Conservation (phyloP, 2,113 vertebrate genomes). For the Hippoglossus stenolepis region DNA sequence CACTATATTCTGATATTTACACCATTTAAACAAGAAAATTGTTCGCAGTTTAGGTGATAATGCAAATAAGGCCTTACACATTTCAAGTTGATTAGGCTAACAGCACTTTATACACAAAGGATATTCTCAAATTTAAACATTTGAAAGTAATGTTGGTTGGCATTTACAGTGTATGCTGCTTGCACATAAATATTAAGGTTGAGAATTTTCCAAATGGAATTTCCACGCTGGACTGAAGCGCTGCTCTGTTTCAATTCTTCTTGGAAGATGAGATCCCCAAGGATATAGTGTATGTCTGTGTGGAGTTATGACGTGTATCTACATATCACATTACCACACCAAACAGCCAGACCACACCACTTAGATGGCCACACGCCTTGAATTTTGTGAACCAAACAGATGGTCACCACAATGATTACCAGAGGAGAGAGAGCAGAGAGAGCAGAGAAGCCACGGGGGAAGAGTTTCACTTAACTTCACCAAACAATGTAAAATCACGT, state of each 20-base stretch:
- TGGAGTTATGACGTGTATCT: slow-evolving; percentile 15
- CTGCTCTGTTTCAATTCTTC: not conserved
- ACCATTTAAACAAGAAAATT: too few species aligned
- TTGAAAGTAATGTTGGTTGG: not conserved
- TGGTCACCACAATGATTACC: slow-evolving; percentile 26
- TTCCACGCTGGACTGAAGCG: not conserved
- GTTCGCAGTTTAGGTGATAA: too few species aligned
- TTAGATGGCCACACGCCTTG: slow-evolving; percentile 33
- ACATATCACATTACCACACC: slow-evolving; percentile 48
- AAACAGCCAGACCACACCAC: slow-evolving; percentile 39
- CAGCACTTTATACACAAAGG: too few species aligned
- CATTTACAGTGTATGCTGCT: not conserved
- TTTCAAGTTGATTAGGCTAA: too few species aligned
- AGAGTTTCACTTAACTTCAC: slow-evolving; percentile 7
- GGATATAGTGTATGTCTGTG: slow-evolving; percentile 7
- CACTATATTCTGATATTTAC: too few species aligned
- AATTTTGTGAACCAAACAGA: slow-evolving; percentile 40
- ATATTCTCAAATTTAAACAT: not conserved
- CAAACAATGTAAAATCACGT: slow-evolving; percentile 5
- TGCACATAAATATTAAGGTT: not conserved
- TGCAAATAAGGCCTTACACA: too few species aligned
- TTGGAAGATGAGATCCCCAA: not conserved
- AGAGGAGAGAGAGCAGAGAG: slow-evolving; percentile 25
- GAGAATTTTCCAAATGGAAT: not conserved
- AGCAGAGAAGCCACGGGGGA: slow-evolving; percentile 9